Evolutionary conservation across 2,888 invertebrate species (phyloP), one percentile per base, ranked within the genome.

Genomic region (Tetrapedia diversipes): DNA sequence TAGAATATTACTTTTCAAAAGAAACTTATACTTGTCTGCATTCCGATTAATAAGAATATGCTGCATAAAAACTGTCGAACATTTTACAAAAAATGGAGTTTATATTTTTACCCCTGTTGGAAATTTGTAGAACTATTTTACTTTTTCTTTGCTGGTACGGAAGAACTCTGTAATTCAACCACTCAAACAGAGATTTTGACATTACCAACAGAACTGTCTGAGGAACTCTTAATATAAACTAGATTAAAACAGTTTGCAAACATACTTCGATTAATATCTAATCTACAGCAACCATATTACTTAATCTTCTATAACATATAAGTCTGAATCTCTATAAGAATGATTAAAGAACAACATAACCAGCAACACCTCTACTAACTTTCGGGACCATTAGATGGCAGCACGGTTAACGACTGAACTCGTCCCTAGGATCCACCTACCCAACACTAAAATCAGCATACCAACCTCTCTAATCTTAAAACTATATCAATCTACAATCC

Each of bases 371-470:
- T 34, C 29, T 14, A n/a, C 14, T 14, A 10, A 4, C 6, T 6
- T 1, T 0, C 0, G 2, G 0, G 1, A n/a, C 22, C 22, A 19
- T 14, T 1, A 75, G 75, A 56, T 75, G 75, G 47, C 76, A 41
- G 34, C 60, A 61, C 41, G 1, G 3, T 60, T 39, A 2, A n/a
- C 8, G 47, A 37, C 29, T 8, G 7, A 14, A 3, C 19, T 1
- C 2, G 16, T 4, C 16, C n/a, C 8, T 39, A 49, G 19, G 2
- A 2, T n/a, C 14, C 14, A 1, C 16, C 11, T 4, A 6, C 1
- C 4, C 3, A 6, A 27, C 4, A 39, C 4, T 29, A 41, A 14
- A 14, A 41, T 11, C 27, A 64, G 2, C 7, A 2, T 64, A 34
- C 27, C 63, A 69, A 54, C 45, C 3, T 10, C 2, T 7, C 14